Conservation (phyloP, 1,140 invertebrate genomes). For the Trachymyrmex cornetzi region DNA sequence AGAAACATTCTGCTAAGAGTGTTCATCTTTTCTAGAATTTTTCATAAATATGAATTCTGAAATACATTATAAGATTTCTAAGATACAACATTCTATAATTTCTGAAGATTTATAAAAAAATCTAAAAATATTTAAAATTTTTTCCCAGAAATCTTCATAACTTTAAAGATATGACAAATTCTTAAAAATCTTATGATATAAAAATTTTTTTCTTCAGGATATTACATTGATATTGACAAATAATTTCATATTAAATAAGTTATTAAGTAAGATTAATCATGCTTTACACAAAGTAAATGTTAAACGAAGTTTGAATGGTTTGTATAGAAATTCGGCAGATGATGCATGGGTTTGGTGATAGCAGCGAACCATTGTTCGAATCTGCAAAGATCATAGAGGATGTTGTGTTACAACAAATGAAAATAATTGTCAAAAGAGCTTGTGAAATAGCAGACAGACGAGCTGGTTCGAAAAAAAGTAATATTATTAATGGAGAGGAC, state of each 20-base stretch:
- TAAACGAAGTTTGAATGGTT: neutral
- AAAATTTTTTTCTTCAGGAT: too few species aligned
- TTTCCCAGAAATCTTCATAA: too few species aligned
- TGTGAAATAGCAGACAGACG: slow-evolving; percentile 86
- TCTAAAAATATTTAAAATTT: too few species aligned
- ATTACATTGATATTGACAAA: neutral
- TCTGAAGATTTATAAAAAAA: too few species aligned
- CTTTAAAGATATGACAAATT: too few species aligned
- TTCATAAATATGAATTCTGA: too few species aligned
- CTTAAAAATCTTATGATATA: too few species aligned
- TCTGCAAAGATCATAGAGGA: slow-evolving; percentile 89
- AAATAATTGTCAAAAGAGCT: slow-evolving; percentile 85
- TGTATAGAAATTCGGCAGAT: slow-evolving; percentile 88
- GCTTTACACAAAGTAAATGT: neutral
- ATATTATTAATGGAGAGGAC: slow-evolving; percentile 84
- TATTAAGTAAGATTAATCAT: neutral
- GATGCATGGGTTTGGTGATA: slow-evolving; percentile 90
- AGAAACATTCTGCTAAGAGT: too few species aligned
- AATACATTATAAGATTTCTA: too few species aligned
- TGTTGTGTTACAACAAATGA: slow-evolving; percentile 88
- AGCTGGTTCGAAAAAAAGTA: slow-evolving; percentile 74
- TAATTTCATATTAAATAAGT: slow-evolving; percentile 43
- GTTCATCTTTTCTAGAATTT: too few species aligned
- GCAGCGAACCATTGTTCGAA: slow-evolving; percentile 87
- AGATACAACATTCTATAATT: too few species aligned